Percentiles rank a stretch among this genome's conserved stretches.
Conservation (phyloP, 2,113 vertebrate species). For the Oncorhynchus nerka region DNA sequence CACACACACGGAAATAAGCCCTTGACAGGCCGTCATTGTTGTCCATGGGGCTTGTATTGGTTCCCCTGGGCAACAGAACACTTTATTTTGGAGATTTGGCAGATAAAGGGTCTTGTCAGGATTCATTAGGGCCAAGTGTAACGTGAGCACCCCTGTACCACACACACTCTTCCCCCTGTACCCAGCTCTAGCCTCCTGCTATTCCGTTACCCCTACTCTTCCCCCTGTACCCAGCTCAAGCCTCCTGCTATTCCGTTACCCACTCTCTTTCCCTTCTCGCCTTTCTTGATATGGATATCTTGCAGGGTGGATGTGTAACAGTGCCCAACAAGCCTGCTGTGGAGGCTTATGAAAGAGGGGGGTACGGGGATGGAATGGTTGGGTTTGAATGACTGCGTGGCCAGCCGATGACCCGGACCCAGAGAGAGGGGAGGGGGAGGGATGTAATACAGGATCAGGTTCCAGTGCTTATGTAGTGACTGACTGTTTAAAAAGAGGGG, state of each 20-base stretch:
- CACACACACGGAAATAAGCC: background rate
- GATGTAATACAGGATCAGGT: constrained; percentile 50
- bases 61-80: constrained; percentile 49
- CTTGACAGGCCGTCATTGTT: background rate
- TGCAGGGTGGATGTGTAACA: constrained; percentile 64
- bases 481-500: background rate
- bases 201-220: background rate
- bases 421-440: constrained; percentile 20
- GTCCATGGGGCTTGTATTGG: constrained; percentile 34
- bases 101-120: constrained; percentile 61
- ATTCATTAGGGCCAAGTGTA: constrained; percentile 64
- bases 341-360: constrained; percentile 42
- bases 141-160: constrained; percentile 55
- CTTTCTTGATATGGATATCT: constrained; percentile 72
- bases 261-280: constrained; percentile 46
- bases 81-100: constrained; percentile 41
- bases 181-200: too few species aligned
- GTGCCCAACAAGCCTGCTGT: constrained; percentile 53
- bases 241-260: background rate
- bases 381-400: constrained; percentile 66
- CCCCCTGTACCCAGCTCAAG: constrained; percentile 40
- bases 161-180: constrained; percentile 46
- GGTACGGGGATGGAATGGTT: constrained; percentile 54
- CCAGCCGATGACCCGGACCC: constrained; percentile 59
- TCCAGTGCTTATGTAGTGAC: background rate